Conservation (phyloP, 2,888 invertebrate genomes). For the Tipula unca region DNA sequence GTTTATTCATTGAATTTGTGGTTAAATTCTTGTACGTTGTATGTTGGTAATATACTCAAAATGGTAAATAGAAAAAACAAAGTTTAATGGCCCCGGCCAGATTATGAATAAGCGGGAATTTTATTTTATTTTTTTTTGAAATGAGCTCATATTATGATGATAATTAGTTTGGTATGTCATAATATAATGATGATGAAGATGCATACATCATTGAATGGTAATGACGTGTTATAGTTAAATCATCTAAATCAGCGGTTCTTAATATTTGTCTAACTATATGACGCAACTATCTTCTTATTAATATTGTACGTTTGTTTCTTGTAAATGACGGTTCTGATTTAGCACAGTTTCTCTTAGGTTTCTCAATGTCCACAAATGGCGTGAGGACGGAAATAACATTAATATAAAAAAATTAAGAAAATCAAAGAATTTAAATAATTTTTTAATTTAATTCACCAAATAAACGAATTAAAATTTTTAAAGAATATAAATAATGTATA, state of each 20-base stretch:
- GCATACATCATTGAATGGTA: too few relatives aligned
- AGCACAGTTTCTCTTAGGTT: too few relatives aligned
- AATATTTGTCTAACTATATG: neutral
- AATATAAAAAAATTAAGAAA: too few relatives aligned
- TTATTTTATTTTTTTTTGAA: neutral
- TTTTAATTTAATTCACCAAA: too few relatives aligned
- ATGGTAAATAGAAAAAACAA: neutral
- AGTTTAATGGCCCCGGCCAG: neutral
- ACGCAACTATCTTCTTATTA: too few relatives aligned
- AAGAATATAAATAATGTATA: too few relatives aligned
- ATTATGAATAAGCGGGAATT: neutral
- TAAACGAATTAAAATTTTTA: too few relatives aligned
- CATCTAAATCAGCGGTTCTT: neutral
- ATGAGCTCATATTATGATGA: neutral
- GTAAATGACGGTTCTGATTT: too few relatives aligned
- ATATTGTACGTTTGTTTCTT: too few relatives aligned
- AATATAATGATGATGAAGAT: neutral
- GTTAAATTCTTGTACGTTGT: neutral
- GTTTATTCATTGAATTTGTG: neutral
- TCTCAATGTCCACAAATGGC: too few relatives aligned
- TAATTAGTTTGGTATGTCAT: neutral
- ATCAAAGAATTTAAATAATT: too few relatives aligned
- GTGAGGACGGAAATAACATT: too few relatives aligned
- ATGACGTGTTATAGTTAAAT: neutral
- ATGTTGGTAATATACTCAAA: neutral